phyloP scores from a whole-genome alignment of 1,140 invertebrate genomes.

The Vollenhovia emeryi region DNA sequence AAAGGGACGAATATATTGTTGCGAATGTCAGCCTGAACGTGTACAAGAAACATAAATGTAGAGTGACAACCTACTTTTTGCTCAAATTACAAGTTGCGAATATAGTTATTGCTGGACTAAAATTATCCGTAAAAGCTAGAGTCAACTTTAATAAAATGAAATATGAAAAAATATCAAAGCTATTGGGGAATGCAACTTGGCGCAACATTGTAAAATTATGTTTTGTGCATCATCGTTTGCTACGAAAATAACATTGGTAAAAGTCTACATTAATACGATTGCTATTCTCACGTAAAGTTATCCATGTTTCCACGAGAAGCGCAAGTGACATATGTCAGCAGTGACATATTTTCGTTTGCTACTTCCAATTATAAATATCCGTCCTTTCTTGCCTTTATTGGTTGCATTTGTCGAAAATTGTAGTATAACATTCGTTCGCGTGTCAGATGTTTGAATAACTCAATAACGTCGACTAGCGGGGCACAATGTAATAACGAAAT shows the following conservation, averaged over 20 bases:
- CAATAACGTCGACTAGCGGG: background rate
- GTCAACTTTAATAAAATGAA: background rate
- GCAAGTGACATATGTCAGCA: background rate
- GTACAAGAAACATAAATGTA: background rate
- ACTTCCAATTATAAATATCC: background rate
- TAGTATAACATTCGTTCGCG: background rate
- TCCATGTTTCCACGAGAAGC: background rate
- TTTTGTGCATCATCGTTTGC: background rate
- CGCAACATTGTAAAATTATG: background rate
- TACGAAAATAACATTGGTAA: background rate
- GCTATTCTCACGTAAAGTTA: background rate
- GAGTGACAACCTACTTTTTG: background rate
- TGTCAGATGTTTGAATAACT: constrained; percentile 34
- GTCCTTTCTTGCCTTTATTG: background rate
- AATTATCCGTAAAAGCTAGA: background rate
- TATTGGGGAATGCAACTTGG: background rate
- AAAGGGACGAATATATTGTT: background rate
- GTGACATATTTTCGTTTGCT: background rate
- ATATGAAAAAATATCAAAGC: background rate
- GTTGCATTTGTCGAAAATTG: constrained; percentile 26
- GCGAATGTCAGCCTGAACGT: background rate
- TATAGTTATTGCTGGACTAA: background rate
- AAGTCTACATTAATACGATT: background rate
- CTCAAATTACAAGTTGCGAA: background rate
- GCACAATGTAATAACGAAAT: constrained; percentile 32